phyloP scores from a whole-genome alignment of 2,797 vertebrate species.

The Tachyglossus aculeatus region DNA sequence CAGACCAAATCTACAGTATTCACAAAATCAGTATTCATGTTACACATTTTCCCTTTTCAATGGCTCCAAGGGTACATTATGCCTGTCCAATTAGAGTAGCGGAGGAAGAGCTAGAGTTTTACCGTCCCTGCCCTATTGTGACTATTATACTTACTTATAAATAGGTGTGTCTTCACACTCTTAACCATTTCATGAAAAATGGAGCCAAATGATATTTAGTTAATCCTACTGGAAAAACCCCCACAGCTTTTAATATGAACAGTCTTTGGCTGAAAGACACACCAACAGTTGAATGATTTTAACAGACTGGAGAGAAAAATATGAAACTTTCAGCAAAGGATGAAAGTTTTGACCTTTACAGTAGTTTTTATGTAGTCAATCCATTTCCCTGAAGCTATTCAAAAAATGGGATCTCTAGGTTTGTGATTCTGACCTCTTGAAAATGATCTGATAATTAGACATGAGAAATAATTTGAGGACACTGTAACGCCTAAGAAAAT shows the following conservation, averaged over 20 bases:
- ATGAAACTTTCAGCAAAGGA: too few species aligned
- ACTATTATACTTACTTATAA: conserved; percentile 63
- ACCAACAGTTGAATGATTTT: too few species aligned
- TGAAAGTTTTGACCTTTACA: too few species aligned
- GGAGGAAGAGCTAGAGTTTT: conserved; percentile 74
- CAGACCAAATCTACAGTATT: conserved; percentile 65
- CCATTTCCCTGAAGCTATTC: conserved; percentile 46
- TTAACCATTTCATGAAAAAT: conserved; percentile 66
- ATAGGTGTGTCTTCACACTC: conserved; percentile 63
- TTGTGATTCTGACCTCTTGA: conserved; percentile 31
- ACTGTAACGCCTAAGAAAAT: too few species aligned
- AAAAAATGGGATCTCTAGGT: conserved; percentile 30
- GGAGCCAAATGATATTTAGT: conserved; percentile 49
- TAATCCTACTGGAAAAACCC: conserved; percentile 40
- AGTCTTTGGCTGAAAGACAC: too few species aligned
- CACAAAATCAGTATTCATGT: conserved; percentile 76
- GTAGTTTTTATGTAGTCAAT: too few species aligned
- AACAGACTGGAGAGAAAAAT: too few species aligned
- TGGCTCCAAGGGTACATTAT: conserved; percentile 69
- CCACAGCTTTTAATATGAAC: conserved; percentile 37
- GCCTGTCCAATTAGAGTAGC: conserved; percentile 71
- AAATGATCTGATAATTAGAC: conserved; percentile 9
- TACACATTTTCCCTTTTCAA: conserved; percentile 68
- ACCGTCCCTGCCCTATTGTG: conserved; percentile 63
- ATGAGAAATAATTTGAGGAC: conserved; percentile 39